These are phyloP conservation scores for Odontomyia ornata DNA, from an alignment of 2,888 invertebrate species.

Conservation along the genomic window DNA sequence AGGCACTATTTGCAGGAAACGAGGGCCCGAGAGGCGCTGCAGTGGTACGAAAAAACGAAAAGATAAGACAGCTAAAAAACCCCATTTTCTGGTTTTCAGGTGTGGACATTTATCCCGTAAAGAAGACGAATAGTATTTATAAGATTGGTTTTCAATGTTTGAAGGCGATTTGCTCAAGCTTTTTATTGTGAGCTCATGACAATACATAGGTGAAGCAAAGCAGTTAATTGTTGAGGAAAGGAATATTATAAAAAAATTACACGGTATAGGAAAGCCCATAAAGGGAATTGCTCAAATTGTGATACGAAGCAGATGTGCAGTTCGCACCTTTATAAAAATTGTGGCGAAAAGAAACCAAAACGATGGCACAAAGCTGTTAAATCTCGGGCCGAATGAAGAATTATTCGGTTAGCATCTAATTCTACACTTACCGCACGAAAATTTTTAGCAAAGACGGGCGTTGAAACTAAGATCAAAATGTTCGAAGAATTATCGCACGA, in stretches of 20 bases:
- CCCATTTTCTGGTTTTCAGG: not conserved
- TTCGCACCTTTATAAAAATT: too few species aligned
- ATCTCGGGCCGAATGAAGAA: not conserved
- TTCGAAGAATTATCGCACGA: not conserved
- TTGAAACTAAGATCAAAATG: not conserved
- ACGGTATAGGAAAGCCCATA: not conserved
- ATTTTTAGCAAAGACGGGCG: not conserved
- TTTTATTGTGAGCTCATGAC: not conserved
- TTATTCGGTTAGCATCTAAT: slow-evolving; percentile 13
- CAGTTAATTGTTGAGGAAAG: not conserved
- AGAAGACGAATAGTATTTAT: slow-evolving; percentile 4
- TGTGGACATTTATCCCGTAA: not conserved
- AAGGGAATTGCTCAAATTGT: not conserved
- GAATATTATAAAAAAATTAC: not conserved
- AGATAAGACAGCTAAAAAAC: not conserved
- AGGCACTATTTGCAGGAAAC: too few species aligned
- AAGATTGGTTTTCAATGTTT: slow-evolving; percentile 12
- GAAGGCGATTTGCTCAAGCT: too few species aligned
- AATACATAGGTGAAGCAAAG: not conserved
- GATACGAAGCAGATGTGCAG: too few species aligned
- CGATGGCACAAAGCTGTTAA: not conserved
- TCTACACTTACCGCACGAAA: not conserved
- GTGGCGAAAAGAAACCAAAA: too few species aligned
- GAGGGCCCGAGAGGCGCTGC: too few species aligned
- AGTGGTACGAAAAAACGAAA: too few species aligned